Evolutionary conservation across 2,113 vertebrate species (phyloP).

Genomic region (Pseudopodoces humilis): DNA sequence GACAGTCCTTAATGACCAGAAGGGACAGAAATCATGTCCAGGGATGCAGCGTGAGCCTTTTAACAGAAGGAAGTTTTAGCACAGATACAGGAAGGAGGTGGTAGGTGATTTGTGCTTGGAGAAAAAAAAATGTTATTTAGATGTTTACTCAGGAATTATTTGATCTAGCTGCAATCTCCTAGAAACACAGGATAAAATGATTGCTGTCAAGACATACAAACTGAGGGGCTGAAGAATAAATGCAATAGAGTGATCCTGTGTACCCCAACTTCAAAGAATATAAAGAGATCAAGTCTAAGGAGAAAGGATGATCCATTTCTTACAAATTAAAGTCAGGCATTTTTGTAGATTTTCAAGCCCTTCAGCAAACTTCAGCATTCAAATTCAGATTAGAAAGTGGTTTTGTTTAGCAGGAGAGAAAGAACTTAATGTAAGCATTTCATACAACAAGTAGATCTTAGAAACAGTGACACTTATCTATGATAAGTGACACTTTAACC

Average conservation of each 20-base stretch:
- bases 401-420: neutral
- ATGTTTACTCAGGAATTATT: neutral
- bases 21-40: neutral
- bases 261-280: neutral
- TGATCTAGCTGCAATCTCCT: neutral
- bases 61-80: neutral
- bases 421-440: neutral
- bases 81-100: neutral
- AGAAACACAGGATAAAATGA: neutral
- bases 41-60: neutral
- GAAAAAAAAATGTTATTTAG: neutral
- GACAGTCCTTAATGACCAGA: neutral
- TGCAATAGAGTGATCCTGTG: neutral
- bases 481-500: neutral
- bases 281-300: neutral
- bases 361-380: neutral
- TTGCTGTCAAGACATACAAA: neutral
- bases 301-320: fast-evolving
- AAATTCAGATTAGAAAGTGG: neutral
- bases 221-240: neutral
- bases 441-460: neutral
- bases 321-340: neutral
- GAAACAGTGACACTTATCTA: neutral
- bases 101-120: neutral
- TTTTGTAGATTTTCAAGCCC: neutral